These are phyloP conservation scores for Palythoa grandis DNA, from an alignment of 92 coral and sea anemone genomes.

Conservation along the genomic window DNA sequence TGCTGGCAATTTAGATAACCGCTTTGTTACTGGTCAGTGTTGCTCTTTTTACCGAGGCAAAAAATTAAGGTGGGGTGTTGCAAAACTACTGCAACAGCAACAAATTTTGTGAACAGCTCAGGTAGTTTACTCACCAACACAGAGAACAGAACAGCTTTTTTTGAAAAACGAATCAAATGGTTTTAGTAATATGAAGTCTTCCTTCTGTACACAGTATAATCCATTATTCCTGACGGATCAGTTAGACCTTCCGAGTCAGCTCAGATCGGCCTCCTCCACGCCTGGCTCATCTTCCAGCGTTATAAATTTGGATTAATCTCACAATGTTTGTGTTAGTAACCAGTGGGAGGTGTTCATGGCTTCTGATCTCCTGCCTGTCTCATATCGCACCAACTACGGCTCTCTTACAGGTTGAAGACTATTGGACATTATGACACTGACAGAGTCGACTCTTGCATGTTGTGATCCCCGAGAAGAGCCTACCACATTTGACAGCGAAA, in stretches of 20 bases:
- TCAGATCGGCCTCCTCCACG: slow-evolving; percentile 43
- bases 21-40: too few species aligned
- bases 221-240: slow-evolving; percentile 38
- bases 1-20: too few species aligned
- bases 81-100: too few species aligned
- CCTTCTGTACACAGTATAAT: slow-evolving; percentile 32
- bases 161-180: background rate
- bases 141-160: background rate
- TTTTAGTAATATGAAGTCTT: slow-evolving; percentile 10
- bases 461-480: background rate
- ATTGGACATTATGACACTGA: slow-evolving; percentile 21
- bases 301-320: slow-evolving; percentile 43
- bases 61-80: too few species aligned
- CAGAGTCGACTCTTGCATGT: background rate
- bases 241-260: slow-evolving; percentile 36
- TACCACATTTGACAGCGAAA: too few species aligned
- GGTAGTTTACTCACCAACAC: background rate
- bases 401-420: slow-evolving; percentile 42
- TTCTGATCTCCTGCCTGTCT: slow-evolving; percentile 11
- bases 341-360: slow-evolving; percentile 2
- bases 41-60: too few species aligned
- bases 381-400: slow-evolving; percentile 26
- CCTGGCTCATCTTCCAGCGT: slow-evolving; percentile 38
- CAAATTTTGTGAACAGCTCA: background rate
- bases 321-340: background rate